Percentiles rank a stretch among this genome's conserved stretches.
Evolutionary conservation across 2,113 vertebrate genomes (phyloP).

Genomic region (Illadopsis cleaveri): DNA sequence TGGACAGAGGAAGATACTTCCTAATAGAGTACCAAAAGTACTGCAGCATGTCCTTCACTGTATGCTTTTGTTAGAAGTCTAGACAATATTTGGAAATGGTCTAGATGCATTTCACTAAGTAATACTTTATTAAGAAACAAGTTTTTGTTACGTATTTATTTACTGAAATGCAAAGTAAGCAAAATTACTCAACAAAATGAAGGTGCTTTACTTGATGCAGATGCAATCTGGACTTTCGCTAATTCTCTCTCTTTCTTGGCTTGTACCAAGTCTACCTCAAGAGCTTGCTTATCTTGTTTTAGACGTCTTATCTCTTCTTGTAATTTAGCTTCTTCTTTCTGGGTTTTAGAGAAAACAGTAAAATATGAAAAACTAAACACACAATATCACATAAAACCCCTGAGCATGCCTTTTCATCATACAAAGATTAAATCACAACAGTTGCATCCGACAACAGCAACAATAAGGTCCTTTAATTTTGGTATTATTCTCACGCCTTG

Average conservation of each 20-base stretch:
- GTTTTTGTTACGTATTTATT: background rate
- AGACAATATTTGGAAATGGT: background rate
- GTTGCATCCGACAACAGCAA: background rate
- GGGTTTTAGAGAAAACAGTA: background rate
- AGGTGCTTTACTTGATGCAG: conserved; percentile 76
- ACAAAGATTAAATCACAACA: background rate
- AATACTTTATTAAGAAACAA: background rate
- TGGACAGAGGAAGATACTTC: background rate
- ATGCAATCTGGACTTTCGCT: conserved; percentile 74
- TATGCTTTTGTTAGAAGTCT: background rate
- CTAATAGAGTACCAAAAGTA: background rate
- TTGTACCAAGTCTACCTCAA: conserved; percentile 84
- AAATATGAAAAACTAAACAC: background rate
- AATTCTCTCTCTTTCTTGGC: conserved; percentile 85
- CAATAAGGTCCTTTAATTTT: background rate
- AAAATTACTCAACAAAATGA: background rate
- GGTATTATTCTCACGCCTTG: background rate
- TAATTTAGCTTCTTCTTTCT: conserved; percentile 83
- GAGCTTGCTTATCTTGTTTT: conserved; percentile 86
- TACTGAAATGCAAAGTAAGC: background rate
- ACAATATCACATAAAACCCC: background rate
- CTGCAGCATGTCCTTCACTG: background rate
- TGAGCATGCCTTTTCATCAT: background rate
- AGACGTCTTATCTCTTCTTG: conserved; percentile 79
- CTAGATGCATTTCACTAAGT: background rate